Evolutionary conservation across 2,888 invertebrate species (phyloP).

Genomic region (Nomada ruficornis): DNA sequence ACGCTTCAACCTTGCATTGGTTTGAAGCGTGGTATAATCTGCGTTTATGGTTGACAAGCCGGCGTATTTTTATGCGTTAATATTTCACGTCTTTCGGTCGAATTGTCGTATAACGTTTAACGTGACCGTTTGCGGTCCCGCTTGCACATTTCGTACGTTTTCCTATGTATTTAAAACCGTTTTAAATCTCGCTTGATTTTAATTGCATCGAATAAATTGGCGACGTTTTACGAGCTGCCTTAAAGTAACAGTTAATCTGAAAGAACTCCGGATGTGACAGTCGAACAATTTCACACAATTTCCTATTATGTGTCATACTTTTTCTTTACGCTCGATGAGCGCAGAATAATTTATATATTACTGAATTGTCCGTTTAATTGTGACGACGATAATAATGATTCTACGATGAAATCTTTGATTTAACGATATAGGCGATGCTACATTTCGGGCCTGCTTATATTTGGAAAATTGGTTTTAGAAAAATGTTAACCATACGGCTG

Average conservation of each 20-base stretch:
- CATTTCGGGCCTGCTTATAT: no score
- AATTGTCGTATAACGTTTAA: slow-evolving; percentile 37
- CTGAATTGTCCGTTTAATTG: not conserved
- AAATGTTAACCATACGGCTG: no score
- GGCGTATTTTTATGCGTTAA: slow-evolving; percentile 42
- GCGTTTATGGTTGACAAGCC: slow-evolving; percentile 34
- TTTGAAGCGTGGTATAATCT: slow-evolving; percentile 16
- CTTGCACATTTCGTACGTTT: slow-evolving; percentile 25
- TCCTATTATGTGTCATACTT: not conserved
- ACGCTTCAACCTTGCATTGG: not conserved
- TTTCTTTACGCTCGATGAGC: not conserved
- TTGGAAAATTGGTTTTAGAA: no score
- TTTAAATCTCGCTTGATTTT: slow-evolving; percentile 43
- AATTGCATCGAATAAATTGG: slow-evolving; percentile 50
- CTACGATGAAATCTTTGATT: not conserved
- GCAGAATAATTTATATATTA: not conserved
- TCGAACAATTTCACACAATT: not conserved
- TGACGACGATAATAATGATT: not conserved
- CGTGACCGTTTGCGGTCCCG: slow-evolving; percentile 3
- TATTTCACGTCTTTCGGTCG: slow-evolving; percentile 36
- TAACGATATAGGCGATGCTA: no score
- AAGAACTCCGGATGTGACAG: slow-evolving; percentile 27
- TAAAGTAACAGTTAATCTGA: slow-evolving; percentile 50
- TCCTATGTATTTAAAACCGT: slow-evolving; percentile 28
- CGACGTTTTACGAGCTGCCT: slow-evolving; percentile 38